These are phyloP conservation scores for Callochromis pleurospilus DNA, from an alignment of 2,113 vertebrate genomes.

Conservation along the genomic window DNA sequence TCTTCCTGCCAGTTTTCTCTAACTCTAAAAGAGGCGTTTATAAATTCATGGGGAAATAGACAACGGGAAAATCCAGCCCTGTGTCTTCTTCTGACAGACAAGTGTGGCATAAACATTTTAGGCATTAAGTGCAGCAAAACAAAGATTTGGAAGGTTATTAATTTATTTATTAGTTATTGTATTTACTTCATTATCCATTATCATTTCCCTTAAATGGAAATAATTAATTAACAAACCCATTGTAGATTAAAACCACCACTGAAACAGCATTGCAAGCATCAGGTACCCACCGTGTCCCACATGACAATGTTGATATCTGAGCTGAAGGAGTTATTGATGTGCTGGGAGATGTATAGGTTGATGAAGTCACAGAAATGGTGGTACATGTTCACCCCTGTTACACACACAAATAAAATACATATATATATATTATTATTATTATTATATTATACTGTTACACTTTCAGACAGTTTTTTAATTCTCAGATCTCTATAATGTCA, in stretches of 20 bases:
- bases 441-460: background rate
- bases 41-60: background rate
- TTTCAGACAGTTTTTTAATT: background rate
- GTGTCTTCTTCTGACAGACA: background rate
- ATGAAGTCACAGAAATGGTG: constrained; percentile 98
- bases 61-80: background rate
- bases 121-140: background rate
- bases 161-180: background rate
- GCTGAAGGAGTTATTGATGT: constrained; percentile 91
- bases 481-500: background rate
- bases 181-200: background rate
- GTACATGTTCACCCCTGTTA: constrained; percentile 95
- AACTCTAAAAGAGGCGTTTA: background rate
- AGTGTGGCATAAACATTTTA: background rate
- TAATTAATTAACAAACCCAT: background rate
- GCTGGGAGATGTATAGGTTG: constrained; percentile 95
- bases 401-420: constrained; percentile 1
- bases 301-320: constrained; percentile 87
- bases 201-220: background rate
- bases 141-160: background rate
- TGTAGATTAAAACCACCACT: background rate
- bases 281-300: constrained; percentile 93
- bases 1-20: background rate
- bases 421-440: background rate
- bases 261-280: background rate